Base-by-base conservation (phyloP, 2,888 invertebrate species). In the Chaetoderma sp. region DNA sequence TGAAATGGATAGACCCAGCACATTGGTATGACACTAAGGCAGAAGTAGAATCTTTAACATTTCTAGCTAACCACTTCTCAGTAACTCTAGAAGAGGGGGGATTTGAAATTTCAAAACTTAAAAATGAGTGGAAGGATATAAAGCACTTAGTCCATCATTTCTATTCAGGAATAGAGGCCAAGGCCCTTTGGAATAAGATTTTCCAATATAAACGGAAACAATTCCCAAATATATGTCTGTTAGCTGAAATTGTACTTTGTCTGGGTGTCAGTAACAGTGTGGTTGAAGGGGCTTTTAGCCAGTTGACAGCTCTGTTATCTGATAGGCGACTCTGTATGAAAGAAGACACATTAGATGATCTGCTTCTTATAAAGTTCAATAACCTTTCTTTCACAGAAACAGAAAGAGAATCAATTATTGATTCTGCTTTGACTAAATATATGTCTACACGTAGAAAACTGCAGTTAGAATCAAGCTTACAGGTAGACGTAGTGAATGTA, bases 151-250 rank as follows among this genome's bases (percentile, higher is more conserved):
- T 45, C 6, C 18, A 45, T 8, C 16, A 6, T 6, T 45, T 45
- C 18, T 45, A 45, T 18, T 18, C 6, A 18, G 21, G 21, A 23
- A 6, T 45, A 8, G 18, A 45, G 18, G 47, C 47, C 47, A 6
- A 10, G 18, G 47, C 8, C 6, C 16, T 45, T n/a, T 45, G 47
- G 47, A 45, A 45, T 6, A 45, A 56, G 10, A 36, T 56, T 56
- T 10, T 56, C 18, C n/a, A 25, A 1, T 56, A 39, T 36, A 56
- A 27, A 36, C 21, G 27, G 28, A 32, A 57, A n/a, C 5, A 10
- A 4, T 57, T 57, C 45, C 58, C 58, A 57, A 57, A 57, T 36
- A 44, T 57, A 4, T 44, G 23, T 30, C 6, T 57, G 5, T 13
- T 57, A 21, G 58, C 21, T n/a, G 45, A 57, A 25, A 5, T 44